Conservation (phyloP, 2,797 vertebrate species). For the Micromesistius poutassou region DNA sequence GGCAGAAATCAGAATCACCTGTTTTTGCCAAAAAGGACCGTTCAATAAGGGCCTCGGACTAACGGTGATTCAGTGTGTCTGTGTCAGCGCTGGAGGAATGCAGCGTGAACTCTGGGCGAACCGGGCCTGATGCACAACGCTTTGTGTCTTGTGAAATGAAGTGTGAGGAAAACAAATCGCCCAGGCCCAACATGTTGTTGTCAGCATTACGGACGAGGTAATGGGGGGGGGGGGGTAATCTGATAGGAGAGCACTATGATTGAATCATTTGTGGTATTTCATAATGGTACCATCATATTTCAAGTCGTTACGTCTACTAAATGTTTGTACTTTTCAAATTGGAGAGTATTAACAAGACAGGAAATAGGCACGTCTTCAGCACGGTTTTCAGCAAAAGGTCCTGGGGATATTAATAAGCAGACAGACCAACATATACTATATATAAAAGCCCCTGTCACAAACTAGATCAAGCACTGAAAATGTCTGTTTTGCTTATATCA, state of each 20-base stretch:
- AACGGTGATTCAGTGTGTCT: constrained; percentile 70
- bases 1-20: constrained; percentile 91
- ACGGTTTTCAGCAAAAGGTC: too few relatives aligned
- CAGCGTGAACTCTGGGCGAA: constrained; percentile 79
- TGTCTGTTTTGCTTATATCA: background rate
- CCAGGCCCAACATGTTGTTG: constrained; percentile 43
- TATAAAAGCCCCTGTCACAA: too few relatives aligned
- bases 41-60: constrained; percentile 78
- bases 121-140: constrained; percentile 64
- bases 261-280: background rate
- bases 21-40: constrained; percentile 81
- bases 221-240: constrained; percentile 20
- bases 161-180: constrained; percentile 61
- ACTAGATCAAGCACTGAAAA: background rate
- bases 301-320: background rate
- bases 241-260: background rate
- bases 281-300: background rate
- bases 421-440: background rate
- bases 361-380: too few relatives aligned
- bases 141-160: constrained; percentile 61
- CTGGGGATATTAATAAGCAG: background rate
- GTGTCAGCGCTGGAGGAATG: constrained; percentile 63
- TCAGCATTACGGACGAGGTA: constrained; percentile 25
- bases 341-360: background rate
- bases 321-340: background rate